These are phyloP conservation scores for Poecile montanus DNA, from an alignment of 2,797 vertebrate genomes.

Conservation along the genomic window DNA sequence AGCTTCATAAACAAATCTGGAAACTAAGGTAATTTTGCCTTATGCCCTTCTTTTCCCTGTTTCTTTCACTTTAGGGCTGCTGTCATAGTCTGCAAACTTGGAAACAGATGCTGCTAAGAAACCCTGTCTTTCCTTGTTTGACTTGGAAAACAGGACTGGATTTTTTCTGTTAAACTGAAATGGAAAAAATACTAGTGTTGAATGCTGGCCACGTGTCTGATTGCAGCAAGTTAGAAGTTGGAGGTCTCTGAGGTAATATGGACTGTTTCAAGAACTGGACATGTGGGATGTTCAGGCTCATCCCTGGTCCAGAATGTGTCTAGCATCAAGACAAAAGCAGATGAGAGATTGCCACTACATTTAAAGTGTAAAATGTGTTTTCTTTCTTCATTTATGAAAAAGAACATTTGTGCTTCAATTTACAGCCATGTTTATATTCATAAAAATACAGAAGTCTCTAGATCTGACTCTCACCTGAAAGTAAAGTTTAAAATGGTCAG, in stretches of 20 bases:
- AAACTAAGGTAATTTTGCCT: neutral
- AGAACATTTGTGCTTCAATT: neutral
- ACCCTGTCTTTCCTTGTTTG: neutral
- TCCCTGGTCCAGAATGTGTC: neutral
- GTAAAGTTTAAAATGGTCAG: slow-evolving; percentile 47
- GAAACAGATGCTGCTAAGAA: neutral
- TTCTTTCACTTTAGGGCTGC: neutral
- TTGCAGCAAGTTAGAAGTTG: neutral
- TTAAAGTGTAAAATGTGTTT: neutral
- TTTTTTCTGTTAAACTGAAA: neutral
- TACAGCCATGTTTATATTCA: neutral
- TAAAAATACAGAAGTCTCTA: neutral
- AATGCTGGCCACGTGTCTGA: neutral
- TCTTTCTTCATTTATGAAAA: neutral
- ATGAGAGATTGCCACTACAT: neutral
- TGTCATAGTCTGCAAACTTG: neutral
- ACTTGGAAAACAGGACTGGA: neutral
- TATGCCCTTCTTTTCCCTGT: neutral
- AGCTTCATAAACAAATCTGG: neutral
- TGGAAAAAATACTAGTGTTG: neutral
- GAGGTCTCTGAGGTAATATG: neutral
- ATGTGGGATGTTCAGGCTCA: neutral
- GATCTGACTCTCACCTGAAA: neutral
- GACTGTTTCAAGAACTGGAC: neutral
- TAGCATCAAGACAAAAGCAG: neutral